Evolutionary conservation across 64 coral and sea anemone species (phyloP).

Genomic region (Stichodactyla helianthus): DNA sequence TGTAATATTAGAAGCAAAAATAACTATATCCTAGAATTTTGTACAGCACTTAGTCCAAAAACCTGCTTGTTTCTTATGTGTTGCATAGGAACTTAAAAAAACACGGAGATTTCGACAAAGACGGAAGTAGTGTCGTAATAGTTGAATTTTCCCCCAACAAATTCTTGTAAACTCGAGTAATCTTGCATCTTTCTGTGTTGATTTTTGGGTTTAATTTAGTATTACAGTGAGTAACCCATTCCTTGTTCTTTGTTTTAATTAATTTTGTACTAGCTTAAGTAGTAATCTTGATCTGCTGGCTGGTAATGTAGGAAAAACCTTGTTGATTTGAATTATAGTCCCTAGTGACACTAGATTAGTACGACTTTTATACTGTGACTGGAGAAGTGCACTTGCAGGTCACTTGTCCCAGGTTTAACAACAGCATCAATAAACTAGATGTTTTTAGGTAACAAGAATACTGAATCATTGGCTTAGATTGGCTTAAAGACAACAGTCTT

Average conservation of each 20-base stretch:
- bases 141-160: not conserved
- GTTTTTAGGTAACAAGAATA: too few species aligned
- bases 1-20: not conserved
- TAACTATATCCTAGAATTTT: not conserved
- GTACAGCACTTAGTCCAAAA: not conserved
- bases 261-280: not conserved
- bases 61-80: not conserved
- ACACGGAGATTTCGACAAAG: not conserved
- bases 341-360: not conserved
- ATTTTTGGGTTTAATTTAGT: not conserved
- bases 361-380: not conserved
- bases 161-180: not conserved
- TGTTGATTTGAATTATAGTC: not conserved
- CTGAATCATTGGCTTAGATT: too few species aligned
- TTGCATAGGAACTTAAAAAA: constrained; percentile 6
- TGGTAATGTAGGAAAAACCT: not conserved
- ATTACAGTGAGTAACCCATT: not conserved
- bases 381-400: not conserved
- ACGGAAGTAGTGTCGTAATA: constrained; percentile 6
- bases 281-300: not conserved
- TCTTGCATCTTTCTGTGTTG: not conserved
- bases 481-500: too few species aligned
- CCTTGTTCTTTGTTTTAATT: not conserved
- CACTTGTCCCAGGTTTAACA: too few species aligned
- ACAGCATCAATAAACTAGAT: too few species aligned